Base-by-base conservation (phyloP, 1,140 invertebrate genomes). In the Drosophila tsacasi region DNA sequence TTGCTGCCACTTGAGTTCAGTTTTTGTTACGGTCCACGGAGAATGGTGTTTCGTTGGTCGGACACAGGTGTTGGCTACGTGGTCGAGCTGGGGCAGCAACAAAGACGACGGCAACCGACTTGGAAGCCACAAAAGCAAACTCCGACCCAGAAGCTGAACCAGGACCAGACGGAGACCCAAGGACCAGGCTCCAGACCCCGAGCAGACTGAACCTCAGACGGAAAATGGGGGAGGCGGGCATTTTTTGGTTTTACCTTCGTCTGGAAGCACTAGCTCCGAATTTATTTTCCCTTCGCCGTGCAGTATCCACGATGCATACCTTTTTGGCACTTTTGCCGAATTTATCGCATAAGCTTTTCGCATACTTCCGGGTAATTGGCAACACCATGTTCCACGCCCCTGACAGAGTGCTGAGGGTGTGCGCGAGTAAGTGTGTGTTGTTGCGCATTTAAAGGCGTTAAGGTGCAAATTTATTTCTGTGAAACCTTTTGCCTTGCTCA, bases 291-390 rank as follows among this genome's bases (percentile, higher is more conserved):
- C 39, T 66, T 77, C 58, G 37, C 39, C 58, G n/a, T 63, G 60
- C 50, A 64, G 69, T 60, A 64, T 68, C 62, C 47, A 69, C 78
- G 66, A 68, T 87, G 84, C 85, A 90, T 89, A 89, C 85, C 85
- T 89, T 89, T 89, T 76, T 89, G 85, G 81, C 85, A 89, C 85
- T 89, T 89, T 74, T 89, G 61, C 68, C 80, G 85, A 89, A 89
- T 89, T 89, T 89, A 89, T 89, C 85, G 85, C 85, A 89, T 89
- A 89, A 90, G 85, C 85, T 89, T 90, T 85, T 85, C 81, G 85
- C 84, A 89, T 89, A 89, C 85, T 90, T 90, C 85, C 79, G 85
- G 85, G 85, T 89, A 89, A 89, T 89, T 89, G 85, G 85, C 85
- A 89, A 85, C 81, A 82, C 85, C 81, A 78, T 81, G 77, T 90